A percentile compares a stretch with the other conserved stretches of the same genome.
Conservation (phyloP, 1,140 invertebrate species). For the Drosophila lacertosa region DNA sequence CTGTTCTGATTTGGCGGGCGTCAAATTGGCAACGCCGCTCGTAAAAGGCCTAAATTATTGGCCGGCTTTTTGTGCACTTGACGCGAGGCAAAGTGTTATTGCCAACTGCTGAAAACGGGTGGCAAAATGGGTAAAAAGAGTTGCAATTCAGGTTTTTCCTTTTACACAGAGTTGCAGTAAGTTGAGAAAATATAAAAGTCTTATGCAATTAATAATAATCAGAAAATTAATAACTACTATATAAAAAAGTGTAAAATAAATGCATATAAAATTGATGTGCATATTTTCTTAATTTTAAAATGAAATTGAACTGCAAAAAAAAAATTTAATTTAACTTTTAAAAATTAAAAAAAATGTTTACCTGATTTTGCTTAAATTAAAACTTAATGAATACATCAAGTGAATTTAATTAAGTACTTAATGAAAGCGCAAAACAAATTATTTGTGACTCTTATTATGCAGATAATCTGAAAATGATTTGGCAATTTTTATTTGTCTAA, state of each 20-base stretch:
- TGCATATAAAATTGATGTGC: too few relatives aligned
- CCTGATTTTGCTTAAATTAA: too few relatives aligned
- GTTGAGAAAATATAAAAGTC: too few relatives aligned
- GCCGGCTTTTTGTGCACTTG: background rate
- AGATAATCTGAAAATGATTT: background rate
- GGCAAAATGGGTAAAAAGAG: background rate
- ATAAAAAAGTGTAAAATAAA: too few relatives aligned
- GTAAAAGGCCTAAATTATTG: constrained; percentile 12
- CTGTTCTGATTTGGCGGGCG: constrained; percentile 29
- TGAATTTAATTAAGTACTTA: too few relatives aligned
- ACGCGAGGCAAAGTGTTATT: background rate
- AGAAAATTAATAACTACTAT: too few relatives aligned
- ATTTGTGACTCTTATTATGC: background rate
- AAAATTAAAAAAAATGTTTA: too few relatives aligned
- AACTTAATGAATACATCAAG: too few relatives aligned
- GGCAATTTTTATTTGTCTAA: background rate
- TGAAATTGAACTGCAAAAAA: too few relatives aligned
- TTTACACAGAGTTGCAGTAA: background rate
- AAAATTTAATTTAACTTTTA: too few relatives aligned
- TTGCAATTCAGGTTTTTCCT: background rate
- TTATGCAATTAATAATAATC: too few relatives aligned
- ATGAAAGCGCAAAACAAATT: background rate
- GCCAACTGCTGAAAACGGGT: background rate
- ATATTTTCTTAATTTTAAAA: too few relatives aligned
- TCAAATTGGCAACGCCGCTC: constrained; percentile 1